Conservation (phyloP, 2,113 vertebrate genomes). For the Corythornis cristatus region DNA sequence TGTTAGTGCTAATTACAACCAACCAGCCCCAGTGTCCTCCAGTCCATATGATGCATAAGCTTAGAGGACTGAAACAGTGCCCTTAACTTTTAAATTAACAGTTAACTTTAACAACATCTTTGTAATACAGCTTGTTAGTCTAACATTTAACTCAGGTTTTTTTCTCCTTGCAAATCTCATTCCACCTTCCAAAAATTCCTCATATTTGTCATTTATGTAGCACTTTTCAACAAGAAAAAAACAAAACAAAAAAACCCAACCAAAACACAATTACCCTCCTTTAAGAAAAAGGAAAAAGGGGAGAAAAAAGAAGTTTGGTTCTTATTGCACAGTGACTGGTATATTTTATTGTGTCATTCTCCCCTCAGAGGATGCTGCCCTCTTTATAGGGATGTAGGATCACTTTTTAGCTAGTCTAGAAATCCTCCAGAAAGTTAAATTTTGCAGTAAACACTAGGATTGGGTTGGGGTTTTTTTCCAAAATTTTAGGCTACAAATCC, state of each 20-base stretch:
- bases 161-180: not conserved
- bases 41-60: not conserved
- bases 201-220: not conserved
- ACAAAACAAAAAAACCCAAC: not conserved
- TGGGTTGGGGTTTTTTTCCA: not conserved
- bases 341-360: not conserved
- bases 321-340: not conserved
- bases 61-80: not conserved
- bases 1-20: not conserved
- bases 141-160: not conserved
- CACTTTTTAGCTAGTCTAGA: not conserved
- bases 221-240: not conserved
- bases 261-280: too few species aligned
- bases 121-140: not conserved
- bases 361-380: not conserved
- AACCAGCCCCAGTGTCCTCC: not conserved
- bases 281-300: not conserved
- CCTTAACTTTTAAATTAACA: not conserved
- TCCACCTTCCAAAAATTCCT: not conserved
- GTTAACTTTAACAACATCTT: not conserved
- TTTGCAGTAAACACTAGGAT: not conserved
- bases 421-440: not conserved
- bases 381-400: not conserved
- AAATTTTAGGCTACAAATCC: not conserved
- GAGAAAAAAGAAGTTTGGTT: not conserved